Evolutionary conservation across 2,113 vertebrate genomes (phyloP), one percentile per base, ranked within the genome.

Genomic region (Sprattus sprattus): DNA sequence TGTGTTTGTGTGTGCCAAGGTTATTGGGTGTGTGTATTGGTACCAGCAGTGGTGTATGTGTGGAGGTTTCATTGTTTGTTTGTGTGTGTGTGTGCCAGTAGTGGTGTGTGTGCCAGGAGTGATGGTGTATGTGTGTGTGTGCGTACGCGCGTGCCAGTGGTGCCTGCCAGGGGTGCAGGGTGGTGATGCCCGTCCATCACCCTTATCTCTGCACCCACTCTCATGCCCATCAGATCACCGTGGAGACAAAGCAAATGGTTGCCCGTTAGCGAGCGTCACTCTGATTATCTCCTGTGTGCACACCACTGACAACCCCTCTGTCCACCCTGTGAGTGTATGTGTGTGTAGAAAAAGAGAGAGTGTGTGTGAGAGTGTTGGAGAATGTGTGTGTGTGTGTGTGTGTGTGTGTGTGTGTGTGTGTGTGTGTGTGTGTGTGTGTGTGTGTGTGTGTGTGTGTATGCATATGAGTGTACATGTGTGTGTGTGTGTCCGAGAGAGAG

Each of bases 11-110:
- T 46, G 46, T 46, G 46, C n/a, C n/a, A n/a, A n/a, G n/a, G n/a
- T n/a, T n/a, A n/a, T 39, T 47, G 46, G 5, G 46, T 18, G 11
- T 57, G 54, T 57, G 20, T 57, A 16, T 57, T 7, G 8, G 54
- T 57, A 39, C 39, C 39, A 39, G 39, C 2, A 39, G 39, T 39
- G 39, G 54, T 57, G 54, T 4, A n/a, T 45, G 49, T 20, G 47
- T 32, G 57, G 46, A 2, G 46, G 9, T 47, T 39, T 39, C 39
- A 32, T 25, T 86, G 32, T 50, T 49, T 44, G n/a, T 28, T 8
- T 83, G 50, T 83, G 50, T 57, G 50, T 83, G 49, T 82, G 81
- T 57, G 54, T 57, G 54, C 54, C 15, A 18, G 54, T 57, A 2
- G 54, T 57, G 54, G 20, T 60, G 16, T 22, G 54, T 60, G 54